Conservation (phyloP, 2,888 invertebrate species). For the Chalcis sispes region DNA sequence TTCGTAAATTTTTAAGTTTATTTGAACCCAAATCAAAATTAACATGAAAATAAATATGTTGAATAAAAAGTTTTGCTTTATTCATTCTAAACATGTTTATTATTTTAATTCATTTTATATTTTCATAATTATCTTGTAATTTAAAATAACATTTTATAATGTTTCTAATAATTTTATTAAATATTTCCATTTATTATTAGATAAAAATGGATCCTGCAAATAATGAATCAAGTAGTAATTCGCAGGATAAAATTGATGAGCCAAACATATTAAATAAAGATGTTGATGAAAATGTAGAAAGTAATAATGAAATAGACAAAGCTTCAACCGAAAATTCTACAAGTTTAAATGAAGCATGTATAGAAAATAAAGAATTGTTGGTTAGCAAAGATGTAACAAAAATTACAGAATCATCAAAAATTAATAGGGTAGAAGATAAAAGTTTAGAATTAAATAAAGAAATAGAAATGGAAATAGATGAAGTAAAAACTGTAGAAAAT, state of each 20-base stretch:
- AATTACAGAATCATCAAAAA: constrained; percentile 29
- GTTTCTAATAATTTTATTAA: neutral
- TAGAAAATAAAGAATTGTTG: neutral
- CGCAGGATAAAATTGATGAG: constrained; percentile 6
- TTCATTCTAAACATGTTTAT: too few relatives aligned
- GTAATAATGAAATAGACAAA: neutral
- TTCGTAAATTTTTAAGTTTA: neutral
- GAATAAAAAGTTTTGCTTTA: too few relatives aligned
- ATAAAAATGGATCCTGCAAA: constrained; percentile 46
- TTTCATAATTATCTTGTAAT: neutral
- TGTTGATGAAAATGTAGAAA: constrained; percentile 10
- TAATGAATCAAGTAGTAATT: constrained; percentile 17
- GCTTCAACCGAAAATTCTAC: constrained; percentile 4
- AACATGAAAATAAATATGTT: neutral
- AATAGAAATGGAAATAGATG: constrained; percentile 57
- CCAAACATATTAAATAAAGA: constrained; percentile 8
- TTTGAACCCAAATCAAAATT: neutral
- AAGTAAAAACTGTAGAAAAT: constrained; percentile 55
- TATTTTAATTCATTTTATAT: neutral
- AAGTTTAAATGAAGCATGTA: constrained; percentile 7
- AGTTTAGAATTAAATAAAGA: constrained; percentile 40
- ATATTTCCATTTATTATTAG: neutral
- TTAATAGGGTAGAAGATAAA: constrained; percentile 6
- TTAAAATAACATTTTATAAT: neutral
- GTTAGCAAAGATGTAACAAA: constrained; percentile 35